A percentile compares a stretch with the other conserved stretches of the same genome.
Evolutionary conservation across 2,797 vertebrate species (phyloP).

Genomic region (Malurus leucopterus): DNA sequence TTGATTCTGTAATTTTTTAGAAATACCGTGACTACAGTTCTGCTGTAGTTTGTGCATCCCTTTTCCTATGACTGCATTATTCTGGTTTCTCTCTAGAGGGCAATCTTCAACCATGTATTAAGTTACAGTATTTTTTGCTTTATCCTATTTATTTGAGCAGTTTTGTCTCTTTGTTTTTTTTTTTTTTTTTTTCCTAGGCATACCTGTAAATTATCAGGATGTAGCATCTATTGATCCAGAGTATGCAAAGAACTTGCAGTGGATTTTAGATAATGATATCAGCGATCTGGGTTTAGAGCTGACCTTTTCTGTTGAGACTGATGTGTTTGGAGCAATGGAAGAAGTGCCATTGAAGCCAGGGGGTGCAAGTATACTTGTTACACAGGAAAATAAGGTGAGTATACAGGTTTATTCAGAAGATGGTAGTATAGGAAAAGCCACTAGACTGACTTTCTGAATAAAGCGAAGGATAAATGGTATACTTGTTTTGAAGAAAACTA

Average conservation of each 20-base stretch:
- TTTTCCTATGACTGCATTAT: slow-evolving; percentile 52
- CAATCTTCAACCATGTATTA: slow-evolving; percentile 66
- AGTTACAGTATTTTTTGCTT: background rate
- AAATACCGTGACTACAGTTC: background rate
- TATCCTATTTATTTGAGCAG: background rate
- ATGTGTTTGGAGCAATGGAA: slow-evolving; percentile 97
- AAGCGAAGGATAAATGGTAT: background rate
- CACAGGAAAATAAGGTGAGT: slow-evolving; percentile 95
- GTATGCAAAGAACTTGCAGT: slow-evolving; percentile 97
- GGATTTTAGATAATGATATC: slow-evolving; percentile 99
- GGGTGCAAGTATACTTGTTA: slow-evolving; percentile 89
- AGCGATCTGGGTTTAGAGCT: slow-evolving; percentile 94
- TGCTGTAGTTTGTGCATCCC: background rate
- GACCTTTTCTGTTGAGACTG: slow-evolving; percentile 96
- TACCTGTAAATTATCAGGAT: slow-evolving; percentile 98
- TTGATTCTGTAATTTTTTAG: background rate
- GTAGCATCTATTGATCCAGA: slow-evolving; percentile 98
- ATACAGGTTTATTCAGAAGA: background rate
- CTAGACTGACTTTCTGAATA: background rate
- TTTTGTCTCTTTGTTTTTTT: slow-evolving; percentile 37
- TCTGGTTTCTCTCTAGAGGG: slow-evolving; percentile 71
- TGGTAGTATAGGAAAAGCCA: background rate
- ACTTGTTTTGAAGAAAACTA: background rate
- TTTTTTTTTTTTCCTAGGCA: slow-evolving; percentile 74
- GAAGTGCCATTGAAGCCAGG: slow-evolving; percentile 94